These are phyloP conservation scores for Tridacna gigas DNA, from an alignment of 2,888 invertebrate genomes.

Conservation along the genomic window DNA sequence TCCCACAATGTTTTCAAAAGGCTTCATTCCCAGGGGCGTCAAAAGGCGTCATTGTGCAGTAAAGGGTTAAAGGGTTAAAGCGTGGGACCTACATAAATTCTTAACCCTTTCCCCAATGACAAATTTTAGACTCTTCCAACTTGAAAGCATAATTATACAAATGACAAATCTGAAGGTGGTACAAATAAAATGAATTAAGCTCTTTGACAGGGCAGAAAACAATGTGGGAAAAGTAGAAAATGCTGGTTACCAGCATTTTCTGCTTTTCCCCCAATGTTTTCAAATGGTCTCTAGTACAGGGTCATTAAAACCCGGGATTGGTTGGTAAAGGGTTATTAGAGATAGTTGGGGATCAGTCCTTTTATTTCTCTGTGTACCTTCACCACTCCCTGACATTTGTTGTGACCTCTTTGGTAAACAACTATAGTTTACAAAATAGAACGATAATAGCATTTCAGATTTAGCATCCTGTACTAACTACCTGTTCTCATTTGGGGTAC, in stretches of 20 bases:
- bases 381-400: conserved; percentile 1
- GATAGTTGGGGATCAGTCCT: no score
- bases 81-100: no score
- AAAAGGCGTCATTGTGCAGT: no score
- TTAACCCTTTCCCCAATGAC: no score
- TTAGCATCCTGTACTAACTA: background rate
- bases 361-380: no score
- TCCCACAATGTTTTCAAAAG: no score
- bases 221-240: background rate
- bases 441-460: background rate
- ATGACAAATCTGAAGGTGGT: no score
- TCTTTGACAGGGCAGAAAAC: background rate
- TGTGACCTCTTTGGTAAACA: conserved; percentile 5
- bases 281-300: background rate
- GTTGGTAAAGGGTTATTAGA: background rate
- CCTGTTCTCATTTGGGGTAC: background rate
- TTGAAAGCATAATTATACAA: no score
- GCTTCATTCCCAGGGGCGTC: no score
- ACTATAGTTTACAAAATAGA: conserved; percentile 14
- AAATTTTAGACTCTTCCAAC: no score
- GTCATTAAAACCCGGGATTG: background rate
- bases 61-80: no score
- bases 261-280: background rate
- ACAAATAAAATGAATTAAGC: no score
- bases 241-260: background rate